Evolutionary conservation across 2,797 vertebrate species (phyloP), one percentile per base, ranked within the genome.

Genomic region (Typhlichthys eigenmanni): DNA sequence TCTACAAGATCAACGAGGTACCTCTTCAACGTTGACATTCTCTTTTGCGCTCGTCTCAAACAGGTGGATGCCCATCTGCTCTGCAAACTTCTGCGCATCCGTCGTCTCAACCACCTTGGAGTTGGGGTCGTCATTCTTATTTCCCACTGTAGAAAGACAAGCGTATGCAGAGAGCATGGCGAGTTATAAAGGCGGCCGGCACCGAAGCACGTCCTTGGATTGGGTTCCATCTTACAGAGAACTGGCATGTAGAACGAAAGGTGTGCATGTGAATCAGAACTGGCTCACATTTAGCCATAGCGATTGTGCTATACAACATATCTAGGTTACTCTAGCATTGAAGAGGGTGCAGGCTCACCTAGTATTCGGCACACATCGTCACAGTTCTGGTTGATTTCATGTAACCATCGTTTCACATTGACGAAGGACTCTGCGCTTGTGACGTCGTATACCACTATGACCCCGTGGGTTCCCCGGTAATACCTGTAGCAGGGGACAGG

Each of bases 31-130:
- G 0, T 98, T 98, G 86, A 98, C 82, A 65, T 99, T 99, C 90
- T 99, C 97, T 92, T 99, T 99, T 74, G 98, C 98, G 29, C 97
- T 99, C 57, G 98, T 99, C 91, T 99, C 98, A 71, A 98, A 99
- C 87, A 99, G 89, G 69, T 94, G 96, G 90, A 99, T 98, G 74
- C 95, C 96, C 98, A 99, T 99, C 93, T 99, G 97, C 80, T 95
- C 98, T 0, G 98, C 97, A 72, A 99, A 99, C 86, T 98, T 98
- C 91, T 98, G 95, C 5, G 98, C 96, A 5, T 99, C 97, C 71
- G 96, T 96, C 0, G 96, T 98, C 93, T 99, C 97, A 59, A 99
- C 98, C 80, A 99, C 96, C 88, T 99, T 99, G 64, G 96, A 93
- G 81, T 95, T 95, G 1, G 98, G 96, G 83, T 99, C 96, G 5